These are phyloP conservation scores for Spisula solida DNA, from an alignment of 2,888 invertebrate species.

Conservation along the genomic window DNA sequence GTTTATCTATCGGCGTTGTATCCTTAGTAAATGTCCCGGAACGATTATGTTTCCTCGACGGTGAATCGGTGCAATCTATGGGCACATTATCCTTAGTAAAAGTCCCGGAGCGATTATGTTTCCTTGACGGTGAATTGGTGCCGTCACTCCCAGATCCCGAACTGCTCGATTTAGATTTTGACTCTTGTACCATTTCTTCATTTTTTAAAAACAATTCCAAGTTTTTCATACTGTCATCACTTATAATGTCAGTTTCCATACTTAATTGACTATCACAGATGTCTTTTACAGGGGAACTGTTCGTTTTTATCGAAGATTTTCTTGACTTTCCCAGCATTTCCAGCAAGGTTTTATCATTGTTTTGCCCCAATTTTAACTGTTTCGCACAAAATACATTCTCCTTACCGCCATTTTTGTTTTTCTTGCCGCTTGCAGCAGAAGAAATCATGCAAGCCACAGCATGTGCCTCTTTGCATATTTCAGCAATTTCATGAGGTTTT, in stretches of 20 bases:
- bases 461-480: slow-evolving; percentile 77
- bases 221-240: slow-evolving; percentile 14
- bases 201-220: slow-evolving; percentile 38
- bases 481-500: slow-evolving; percentile 75
- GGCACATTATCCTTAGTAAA: slow-evolving; percentile 66
- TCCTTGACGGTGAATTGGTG: slow-evolving; percentile 57
- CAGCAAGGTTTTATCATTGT: background rate
- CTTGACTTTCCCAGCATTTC: background rate
- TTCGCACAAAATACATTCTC: slow-evolving; percentile 48
- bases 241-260: slow-evolving; percentile 18
- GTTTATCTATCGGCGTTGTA: slow-evolving; percentile 57
- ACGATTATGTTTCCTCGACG: slow-evolving; percentile 62
- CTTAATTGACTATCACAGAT: slow-evolving; percentile 45
- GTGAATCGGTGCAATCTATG: slow-evolving; percentile 54
- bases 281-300: slow-evolving; percentile 45
- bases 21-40: slow-evolving; percentile 70
- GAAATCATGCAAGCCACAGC: slow-evolving; percentile 73
- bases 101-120: slow-evolving; percentile 68
- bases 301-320: background rate
- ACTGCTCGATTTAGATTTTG: background rate
- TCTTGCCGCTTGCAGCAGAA: slow-evolving; percentile 43
- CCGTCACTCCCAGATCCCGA: slow-evolving; percentile 31
- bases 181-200: background rate
- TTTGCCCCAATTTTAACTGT: slow-evolving; percentile 48
- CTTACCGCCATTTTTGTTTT: slow-evolving; percentile 35